Evolutionary conservation across 2,113 vertebrate species (phyloP).

Genomic region (Cisticola juncidis): DNA sequence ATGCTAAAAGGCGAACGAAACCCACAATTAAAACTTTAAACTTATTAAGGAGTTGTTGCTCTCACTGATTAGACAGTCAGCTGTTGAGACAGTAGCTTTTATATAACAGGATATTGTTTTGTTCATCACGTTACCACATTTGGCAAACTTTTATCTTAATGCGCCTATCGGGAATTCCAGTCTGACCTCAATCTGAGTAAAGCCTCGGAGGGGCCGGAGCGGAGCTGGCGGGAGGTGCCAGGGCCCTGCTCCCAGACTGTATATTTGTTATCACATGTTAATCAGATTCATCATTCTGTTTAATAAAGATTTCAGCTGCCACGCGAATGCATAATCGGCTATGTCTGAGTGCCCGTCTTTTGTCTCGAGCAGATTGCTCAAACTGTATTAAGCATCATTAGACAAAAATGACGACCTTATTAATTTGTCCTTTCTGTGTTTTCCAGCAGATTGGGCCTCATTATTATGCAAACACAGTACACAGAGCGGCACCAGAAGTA

Average conservation of each 20-base stretch:
- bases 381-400: constrained; percentile 79
- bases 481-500: constrained; percentile 63
- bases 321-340: constrained; percentile 76
- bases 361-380: constrained; percentile 80
- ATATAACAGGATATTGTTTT: constrained; percentile 64
- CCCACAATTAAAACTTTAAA: constrained; percentile 37
- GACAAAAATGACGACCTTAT: constrained; percentile 73
- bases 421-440: constrained; percentile 78
- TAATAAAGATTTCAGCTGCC: constrained; percentile 82
- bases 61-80: constrained; percentile 52
- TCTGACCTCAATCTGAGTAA: constrained; percentile 84
- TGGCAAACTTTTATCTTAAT: constrained; percentile 78
- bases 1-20: background rate
- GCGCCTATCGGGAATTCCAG: constrained; percentile 73
- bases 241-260: constrained; percentile 60
- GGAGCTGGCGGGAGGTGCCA: constrained; percentile 63
- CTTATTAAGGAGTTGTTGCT: constrained; percentile 50
- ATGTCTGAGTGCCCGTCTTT: constrained; percentile 71
- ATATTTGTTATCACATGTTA: constrained; percentile 79
- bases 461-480: constrained; percentile 77
- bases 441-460: constrained; percentile 75
- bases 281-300: constrained; percentile 80
- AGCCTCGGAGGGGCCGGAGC: constrained; percentile 66
- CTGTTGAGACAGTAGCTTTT: constrained; percentile 54
- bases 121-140: constrained; percentile 63